Conservation (phyloP, 1,140 invertebrate genomes). For the Hestina assimilis region DNA sequence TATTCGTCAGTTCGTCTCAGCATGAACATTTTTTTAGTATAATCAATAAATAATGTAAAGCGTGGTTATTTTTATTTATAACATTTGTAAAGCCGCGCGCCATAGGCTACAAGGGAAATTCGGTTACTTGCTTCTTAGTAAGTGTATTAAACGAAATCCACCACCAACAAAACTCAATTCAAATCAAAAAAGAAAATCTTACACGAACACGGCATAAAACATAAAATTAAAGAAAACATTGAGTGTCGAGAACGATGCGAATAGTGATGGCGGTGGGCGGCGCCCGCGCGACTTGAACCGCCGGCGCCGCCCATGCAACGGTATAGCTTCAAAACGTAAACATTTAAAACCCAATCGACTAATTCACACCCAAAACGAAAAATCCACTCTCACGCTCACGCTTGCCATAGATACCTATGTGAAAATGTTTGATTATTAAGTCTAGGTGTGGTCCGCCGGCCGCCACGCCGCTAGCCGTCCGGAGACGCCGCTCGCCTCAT, state of each 20-base stretch:
- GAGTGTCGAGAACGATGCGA: constrained; percentile 74
- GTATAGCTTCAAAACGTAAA: constrained; percentile 76
- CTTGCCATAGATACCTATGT: constrained; percentile 78
- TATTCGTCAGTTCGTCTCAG: background rate
- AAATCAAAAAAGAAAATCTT: constrained; percentile 76
- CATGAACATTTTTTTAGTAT: constrained; percentile 8
- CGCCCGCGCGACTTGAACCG: constrained; percentile 43
- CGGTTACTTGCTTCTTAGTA: constrained; percentile 54
- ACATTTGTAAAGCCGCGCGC: constrained; percentile 22
- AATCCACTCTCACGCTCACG: constrained; percentile 78
- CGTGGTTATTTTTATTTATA: constrained; percentile 8
- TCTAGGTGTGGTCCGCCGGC: constrained; percentile 69
- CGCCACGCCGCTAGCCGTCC: constrained; percentile 62
- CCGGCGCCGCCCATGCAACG: constrained; percentile 69
- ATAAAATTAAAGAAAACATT: constrained; percentile 72
- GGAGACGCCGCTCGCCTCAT: constrained; percentile 69
- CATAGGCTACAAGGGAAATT: constrained; percentile 42
- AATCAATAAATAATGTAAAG: constrained; percentile 8
- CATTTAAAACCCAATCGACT: constrained; percentile 78
- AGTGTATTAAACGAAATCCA: constrained; percentile 78
- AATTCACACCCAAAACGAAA: constrained; percentile 78
- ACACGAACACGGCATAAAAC: constrained; percentile 78
- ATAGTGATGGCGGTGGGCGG: constrained; percentile 65
- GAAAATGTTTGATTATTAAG: constrained; percentile 75
- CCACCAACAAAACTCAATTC: constrained; percentile 77